phyloP scores from a whole-genome alignment of 1,140 invertebrate species.

The Euwallacea fornicatus region DNA sequence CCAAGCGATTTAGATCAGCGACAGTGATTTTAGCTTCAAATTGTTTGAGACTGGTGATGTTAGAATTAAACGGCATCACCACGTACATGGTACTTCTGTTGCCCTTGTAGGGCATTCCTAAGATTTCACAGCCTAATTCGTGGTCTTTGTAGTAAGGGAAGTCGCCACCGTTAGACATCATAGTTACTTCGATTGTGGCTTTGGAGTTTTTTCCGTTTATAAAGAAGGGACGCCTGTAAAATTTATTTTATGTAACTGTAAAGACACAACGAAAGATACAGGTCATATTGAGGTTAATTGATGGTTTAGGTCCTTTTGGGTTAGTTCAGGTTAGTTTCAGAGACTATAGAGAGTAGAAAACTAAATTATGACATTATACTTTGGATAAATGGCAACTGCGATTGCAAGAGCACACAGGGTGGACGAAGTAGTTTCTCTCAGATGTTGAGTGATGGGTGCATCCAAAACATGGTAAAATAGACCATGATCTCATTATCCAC shows the following conservation, averaged over 20 bases:
- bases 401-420: too few species aligned
- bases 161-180: slow-evolving; percentile 66
- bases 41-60: slow-evolving; percentile 52
- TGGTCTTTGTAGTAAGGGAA: slow-evolving; percentile 62
- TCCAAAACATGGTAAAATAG: too few species aligned
- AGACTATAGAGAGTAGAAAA: too few species aligned
- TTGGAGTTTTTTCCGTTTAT: slow-evolving; percentile 54
- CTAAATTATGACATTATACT: too few species aligned
- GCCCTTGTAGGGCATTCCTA: slow-evolving; percentile 73
- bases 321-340: too few species aligned
- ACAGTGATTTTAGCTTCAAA: slow-evolving; percentile 59
- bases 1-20: slow-evolving; percentile 58
- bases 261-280: too few species aligned
- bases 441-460: too few species aligned
- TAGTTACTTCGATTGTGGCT: slow-evolving; percentile 57
- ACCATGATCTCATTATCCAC: too few species aligned
- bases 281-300: too few species aligned
- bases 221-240: slow-evolving; percentile 57
- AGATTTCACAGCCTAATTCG: slow-evolving; percentile 61
- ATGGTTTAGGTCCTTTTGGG: too few species aligned
- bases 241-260: neutral
- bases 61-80: slow-evolving; percentile 63
- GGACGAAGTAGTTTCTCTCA: too few species aligned
- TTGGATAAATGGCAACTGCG: too few species aligned
- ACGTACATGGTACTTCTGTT: slow-evolving; percentile 69